Conservation (phyloP, 1,140 invertebrate species). For the Oedothorax gibbosus region DNA sequence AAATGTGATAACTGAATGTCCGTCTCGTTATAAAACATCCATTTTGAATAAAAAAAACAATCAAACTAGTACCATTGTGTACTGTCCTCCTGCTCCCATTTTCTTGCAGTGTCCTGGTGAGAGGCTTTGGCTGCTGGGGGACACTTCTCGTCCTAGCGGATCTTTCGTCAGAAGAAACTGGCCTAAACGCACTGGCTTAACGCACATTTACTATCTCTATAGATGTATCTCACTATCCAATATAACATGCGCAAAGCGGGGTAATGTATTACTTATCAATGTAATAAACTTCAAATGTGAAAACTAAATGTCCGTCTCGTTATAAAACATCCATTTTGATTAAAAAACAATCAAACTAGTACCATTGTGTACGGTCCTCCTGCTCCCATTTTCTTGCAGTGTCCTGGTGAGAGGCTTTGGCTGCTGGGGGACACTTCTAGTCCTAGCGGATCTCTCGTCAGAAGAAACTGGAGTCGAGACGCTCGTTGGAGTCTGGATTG, state of each 20-base stretch:
- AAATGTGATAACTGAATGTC: too few species aligned
- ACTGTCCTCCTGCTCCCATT: slow-evolving; percentile 33
- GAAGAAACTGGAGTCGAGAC: slow-evolving; percentile 54
- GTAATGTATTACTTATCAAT: too few species aligned
- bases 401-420: slow-evolving; percentile 51
- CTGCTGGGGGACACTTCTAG: slow-evolving; percentile 51
- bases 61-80: too few species aligned
- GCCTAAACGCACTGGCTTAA: slow-evolving; percentile 35
- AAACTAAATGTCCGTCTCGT: too few species aligned
- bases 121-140: slow-evolving; percentile 46
- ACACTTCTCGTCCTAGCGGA: slow-evolving; percentile 48
- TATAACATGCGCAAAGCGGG: too few species aligned
- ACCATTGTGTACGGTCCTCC: slow-evolving; percentile 13
- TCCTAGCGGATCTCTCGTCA: slow-evolving; percentile 42
- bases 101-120: slow-evolving; percentile 46
- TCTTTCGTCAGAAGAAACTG: slow-evolving; percentile 52
- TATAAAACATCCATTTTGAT: too few species aligned
- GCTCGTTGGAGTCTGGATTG: slow-evolving; percentile 50
- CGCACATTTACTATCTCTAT: too few species aligned
- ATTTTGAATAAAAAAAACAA: too few species aligned
- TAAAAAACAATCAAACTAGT: too few species aligned
- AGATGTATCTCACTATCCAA: too few species aligned
- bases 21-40: too few species aligned
- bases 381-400: slow-evolving; percentile 34
- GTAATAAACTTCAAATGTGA: too few species aligned